Evolutionary conservation across 1,140 invertebrate genomes (phyloP), one percentile per base, ranked within the genome.

Genomic region (Diachasma alloeum): DNA sequence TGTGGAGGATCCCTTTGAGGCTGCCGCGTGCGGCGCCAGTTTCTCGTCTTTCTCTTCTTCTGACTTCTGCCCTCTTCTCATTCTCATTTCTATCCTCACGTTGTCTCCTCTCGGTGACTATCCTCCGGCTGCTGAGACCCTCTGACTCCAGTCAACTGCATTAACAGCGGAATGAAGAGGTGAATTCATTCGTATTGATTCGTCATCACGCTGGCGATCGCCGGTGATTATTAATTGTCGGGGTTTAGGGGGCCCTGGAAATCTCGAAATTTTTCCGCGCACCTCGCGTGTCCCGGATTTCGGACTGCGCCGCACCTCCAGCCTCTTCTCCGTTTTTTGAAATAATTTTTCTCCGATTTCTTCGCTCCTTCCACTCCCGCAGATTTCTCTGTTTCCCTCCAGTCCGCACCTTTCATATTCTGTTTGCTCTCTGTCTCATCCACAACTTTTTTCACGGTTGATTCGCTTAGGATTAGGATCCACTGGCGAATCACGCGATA

Each of bases 231-330:
- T 31, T 6, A 31, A 31, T 31, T 36, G 46, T 24, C 71, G 66
- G 63, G 44, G 68, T 72, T 73, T 26, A 66, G 76, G 73, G 68
- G 75, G 84, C 78, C 72, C 75, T 56, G 87, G 83, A 87, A 31
- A 66, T 26, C 24, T 9, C 13, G 59, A 15, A 89, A 89, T 42
- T 89, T 88, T 88, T 87, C 87, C 88, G 86, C 83, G 84, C 87
- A 87, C 87, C 86, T 88, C 87, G 87, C 88, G 87, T 88, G 88
- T 89, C 84, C 86, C 83, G 87, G 87, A 88, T 89, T 88, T 88
- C 85, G 80, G 85, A 83, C 81, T 83, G 78, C 81, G 82, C 81
- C 82, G 79, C 81, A 88, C 86, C 85, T 85, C 83, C 72, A 84
- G 84, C 86, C 80, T 84, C 83, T 69, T 31, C 24, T 36, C 17